Evolutionary conservation across 2,113 vertebrate genomes (phyloP), one percentile per base, ranked within the genome.

Genomic region (Micromys minutus): DNA sequence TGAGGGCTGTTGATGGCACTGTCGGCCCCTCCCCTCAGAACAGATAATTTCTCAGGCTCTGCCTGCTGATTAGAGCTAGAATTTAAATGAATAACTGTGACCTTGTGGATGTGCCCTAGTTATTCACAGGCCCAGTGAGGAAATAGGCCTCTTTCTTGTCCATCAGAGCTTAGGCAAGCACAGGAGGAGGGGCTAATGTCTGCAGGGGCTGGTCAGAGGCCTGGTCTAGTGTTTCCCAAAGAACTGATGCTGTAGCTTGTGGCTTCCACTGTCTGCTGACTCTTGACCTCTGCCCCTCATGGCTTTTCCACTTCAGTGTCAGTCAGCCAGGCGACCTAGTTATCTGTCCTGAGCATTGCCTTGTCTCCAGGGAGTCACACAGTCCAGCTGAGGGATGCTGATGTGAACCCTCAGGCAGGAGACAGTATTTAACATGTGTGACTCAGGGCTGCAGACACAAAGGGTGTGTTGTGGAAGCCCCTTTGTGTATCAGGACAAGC

Each of bases 71-170:
- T 97, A 93, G 95, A 95, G 59, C 95, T 97, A 89, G 87, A 92
- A 65, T 88, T 84, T 97, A 98, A 97, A 94, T 97, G 93, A 98
- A 97, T 95, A 89, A 95, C 90, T 79, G 96, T 94, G 97, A 84
- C 88, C 55, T 91, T 96, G 93, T 90, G 97, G 94, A 96, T 93
- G 79, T 97, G 95, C 96, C 91, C 97, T 97, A 94, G 81, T 97
- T 97, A 95, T 47, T 61, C 98, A 83, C 92, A 94, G 65, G 57
- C 95, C 96, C 34, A 24, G 93, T 89, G 85, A 98, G 97, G 97
- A 97, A 95, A 55, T 79, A 96, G 91, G 95, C 92, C 93, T 98
- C 87, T 90, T 94, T 80, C 94, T 92, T 0, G 88, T 94, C 96
- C 93, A 21, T 90, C 90, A 89, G 89, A 92, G 63, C 80, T n/a